Base-by-base conservation (phyloP, 2,888 invertebrate species). In the Amphipyra berbera region DNA sequence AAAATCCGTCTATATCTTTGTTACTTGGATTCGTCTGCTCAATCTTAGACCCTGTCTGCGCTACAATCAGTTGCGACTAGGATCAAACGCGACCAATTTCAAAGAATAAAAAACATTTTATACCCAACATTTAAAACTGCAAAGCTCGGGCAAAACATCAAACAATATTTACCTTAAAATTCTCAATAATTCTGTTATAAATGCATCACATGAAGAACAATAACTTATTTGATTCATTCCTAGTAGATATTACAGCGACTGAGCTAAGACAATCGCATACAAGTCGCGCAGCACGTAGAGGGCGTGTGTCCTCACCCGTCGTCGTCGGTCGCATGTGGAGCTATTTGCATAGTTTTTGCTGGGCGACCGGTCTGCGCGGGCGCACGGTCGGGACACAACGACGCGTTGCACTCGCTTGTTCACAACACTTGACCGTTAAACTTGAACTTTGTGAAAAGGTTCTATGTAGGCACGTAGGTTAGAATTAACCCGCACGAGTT, bases 291-390 rank as follows among this genome's bases (percentile, higher is more conserved):
- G 21, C 21, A 21, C 37, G 35, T 13, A 7, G 41, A 37, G 37
- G 37, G 59, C 52, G 68, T 27, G 44, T 42, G 6, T 30, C 21
- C 2, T 21, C 21, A 6, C 30, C 30, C 30, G 21, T 30, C 30
- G 46, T 5, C 45, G 6, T 40, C 46, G 38, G 35, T 54, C 47
- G 47, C 50, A 38, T 49, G 58, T 56, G 56, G 42, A 58, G 55
- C 50, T 73, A 68, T 68, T 58, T 61, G 58, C 78, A 61, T 59
- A 57, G 76, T 55, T 71, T 70, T 70, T 75, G 71, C 71, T 1
- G 27, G 0, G 44, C 71, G 69, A 70, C 76, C 76, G 76, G 69
- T 75, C 71, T 56, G 76, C 76, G 75, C 64, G 12, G 30, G 70
- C 49, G 46, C 70, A 68, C 40, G 42, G 12, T 13, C 59, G 21